Base-by-base conservation (phyloP, 2,888 invertebrate species). In the Papilio demoleus region DNA sequence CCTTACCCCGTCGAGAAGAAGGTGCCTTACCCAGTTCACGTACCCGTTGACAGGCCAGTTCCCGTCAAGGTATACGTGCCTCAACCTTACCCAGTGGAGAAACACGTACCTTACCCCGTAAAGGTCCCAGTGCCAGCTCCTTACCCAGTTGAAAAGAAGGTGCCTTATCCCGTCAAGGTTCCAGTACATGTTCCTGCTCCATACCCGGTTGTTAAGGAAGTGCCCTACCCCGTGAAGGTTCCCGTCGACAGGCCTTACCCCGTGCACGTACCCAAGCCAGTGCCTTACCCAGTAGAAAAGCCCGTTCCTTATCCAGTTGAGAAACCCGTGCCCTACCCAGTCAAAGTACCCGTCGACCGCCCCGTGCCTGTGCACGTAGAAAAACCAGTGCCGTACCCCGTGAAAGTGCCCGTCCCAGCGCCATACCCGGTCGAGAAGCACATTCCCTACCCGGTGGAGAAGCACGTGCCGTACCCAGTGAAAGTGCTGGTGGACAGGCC, bases 1-100 rank as follows among this genome's bases (percentile, higher is more conserved):
- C 96, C 95, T 61, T 95, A 95, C 88, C 95, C 95, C 31, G 95
- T 95, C 24, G 95, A 94, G 71, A 93, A 93, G 81, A 92, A 93
- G 73, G 85, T 93, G 38, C 94, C 94, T 40, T 92, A 92, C 87
- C 94, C 93, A 65, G 93, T 93, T 2, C 93, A 93, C 72, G 91
- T 93, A 3, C 93, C 81, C 11, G 92, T 93, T 73, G 93, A 93
- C 81, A 93, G 93, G 78, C 93, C 93, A 31, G 82, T 84, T 8
- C 93, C 93, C 75, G 88, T 88, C 73, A 93, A 93, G 74, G 93
- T 93, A 2, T 93, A 86, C 84, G 93, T 94, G 24, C 94, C 94
- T 72, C 90, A 93, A 73, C 94, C 93, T 67, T 93, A 93, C 86
- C 94, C 93, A 67, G 94, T 94, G 67, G 93, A 93, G 78, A 95